These are phyloP conservation scores for Macquaria ambigua DNA, from an alignment of 2,113 vertebrate genomes.

Conservation along the genomic window DNA sequence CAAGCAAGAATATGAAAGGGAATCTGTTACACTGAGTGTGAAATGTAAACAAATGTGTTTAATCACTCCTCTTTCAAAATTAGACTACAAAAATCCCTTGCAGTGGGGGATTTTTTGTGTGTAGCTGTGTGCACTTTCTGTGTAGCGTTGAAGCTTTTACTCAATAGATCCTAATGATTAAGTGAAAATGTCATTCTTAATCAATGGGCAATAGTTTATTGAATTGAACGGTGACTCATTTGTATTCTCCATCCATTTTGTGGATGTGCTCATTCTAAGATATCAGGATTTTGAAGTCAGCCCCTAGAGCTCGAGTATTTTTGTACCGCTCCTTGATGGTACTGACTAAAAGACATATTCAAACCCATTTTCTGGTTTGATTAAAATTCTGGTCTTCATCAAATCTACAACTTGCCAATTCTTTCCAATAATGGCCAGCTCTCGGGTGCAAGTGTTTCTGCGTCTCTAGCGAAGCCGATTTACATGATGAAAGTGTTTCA, in stretches of 20 bases:
- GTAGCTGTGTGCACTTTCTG: constrained; percentile 5
- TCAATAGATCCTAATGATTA: constrained; percentile 27
- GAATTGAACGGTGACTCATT: constrained; percentile 34
- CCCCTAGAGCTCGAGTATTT: constrained; percentile 20
- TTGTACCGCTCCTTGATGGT: background rate
- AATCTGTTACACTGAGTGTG: constrained; percentile 23
- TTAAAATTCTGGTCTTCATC: background rate
- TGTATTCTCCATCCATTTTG: constrained; percentile 52
- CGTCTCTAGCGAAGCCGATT: constrained; percentile 27
- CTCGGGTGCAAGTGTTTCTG: constrained; percentile 18
- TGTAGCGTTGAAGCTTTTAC: constrained; percentile 14
- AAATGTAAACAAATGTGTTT: constrained; percentile 39
- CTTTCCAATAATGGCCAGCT: constrained; percentile 13
- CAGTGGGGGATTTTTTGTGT: background rate
- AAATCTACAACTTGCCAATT: background rate
- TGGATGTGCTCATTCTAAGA: constrained; percentile 6
- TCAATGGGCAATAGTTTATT: constrained; percentile 23
- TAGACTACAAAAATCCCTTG: background rate
- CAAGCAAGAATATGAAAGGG: constrained; percentile 15
- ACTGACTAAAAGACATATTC: constrained; percentile 1
- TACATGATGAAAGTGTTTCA: constrained; percentile 41
- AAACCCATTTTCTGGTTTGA: background rate
- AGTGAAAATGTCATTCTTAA: constrained; percentile 11
- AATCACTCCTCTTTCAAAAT: constrained; percentile 18
- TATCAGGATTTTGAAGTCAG: constrained; percentile 32